Base-by-base conservation (phyloP, 2,113 vertebrate species). In the Ctenomys sociabilis region DNA sequence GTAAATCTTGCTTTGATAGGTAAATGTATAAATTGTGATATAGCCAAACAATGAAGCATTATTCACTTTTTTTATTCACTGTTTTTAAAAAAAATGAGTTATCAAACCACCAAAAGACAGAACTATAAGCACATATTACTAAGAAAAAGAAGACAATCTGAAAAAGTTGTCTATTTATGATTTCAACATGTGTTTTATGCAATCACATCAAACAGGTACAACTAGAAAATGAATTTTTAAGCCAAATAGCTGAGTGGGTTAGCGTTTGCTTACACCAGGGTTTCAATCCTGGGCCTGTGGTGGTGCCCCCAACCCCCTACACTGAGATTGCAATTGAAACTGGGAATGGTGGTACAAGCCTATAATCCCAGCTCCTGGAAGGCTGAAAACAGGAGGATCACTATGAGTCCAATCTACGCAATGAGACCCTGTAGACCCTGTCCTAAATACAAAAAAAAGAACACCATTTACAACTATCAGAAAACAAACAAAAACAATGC, bases 191-290 rank as follows among this genome's bases (percentile, higher is more conserved):
- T 77, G 52, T 35, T 94, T 61, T 88, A 4, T 75, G 10, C 35
- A 63, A 91, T 70, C 37, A 94, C 35, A 70, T 0, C 12, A 43
- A 87, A 94, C 2, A 11, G 52, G 12, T 73, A 72, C 84, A 45
- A 61, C 22, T 68, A 91, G 37, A 91, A 82, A 91, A 78, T 24
- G 35, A 88, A 91, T 88, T 91, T 81, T 90, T 66, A 94, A 77
- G 49, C 49, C 49, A 49, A 49, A 49, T 49, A 49, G 49, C 49
- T 49, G 49, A 49, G 49, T 49, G 49, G 49, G 12, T 49, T 49
- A 49, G n/a, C n/a, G n/a, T n/a, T n/a, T 49, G 49, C n/a, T n/a
- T n/a, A n/a, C n/a, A n/a, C n/a, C n/a, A n/a, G n/a, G n/a, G n/a
- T n/a, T n/a, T n/a, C n/a, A n/a, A n/a, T n/a, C n/a, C n/a, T n/a